These are phyloP conservation scores for Carassius carassius DNA, from an alignment of 2,113 vertebrate genomes.

Conservation along the genomic window DNA sequence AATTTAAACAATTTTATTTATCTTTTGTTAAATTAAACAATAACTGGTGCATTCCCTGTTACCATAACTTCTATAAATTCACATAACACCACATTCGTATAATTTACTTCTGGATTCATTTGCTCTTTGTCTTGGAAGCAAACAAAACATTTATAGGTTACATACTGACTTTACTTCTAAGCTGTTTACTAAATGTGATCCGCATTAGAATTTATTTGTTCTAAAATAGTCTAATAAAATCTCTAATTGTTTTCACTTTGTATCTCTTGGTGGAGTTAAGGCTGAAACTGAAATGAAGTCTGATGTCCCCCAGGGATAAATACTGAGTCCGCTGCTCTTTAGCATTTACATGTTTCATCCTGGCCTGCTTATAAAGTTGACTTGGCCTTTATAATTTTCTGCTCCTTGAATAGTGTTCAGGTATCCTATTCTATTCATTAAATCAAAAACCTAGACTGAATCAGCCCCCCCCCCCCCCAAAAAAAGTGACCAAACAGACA, in stretches of 20 bases:
- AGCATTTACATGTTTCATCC: not conserved
- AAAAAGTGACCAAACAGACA: conserved; percentile 11
- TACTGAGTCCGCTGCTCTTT: not conserved
- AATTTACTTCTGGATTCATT: not conserved
- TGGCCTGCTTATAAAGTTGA: not conserved
- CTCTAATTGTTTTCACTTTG: not conserved
- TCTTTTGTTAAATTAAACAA: not conserved
- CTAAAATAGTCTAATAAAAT: not conserved
- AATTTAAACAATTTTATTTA: no score
- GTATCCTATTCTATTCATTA: not conserved
- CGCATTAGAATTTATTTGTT: not conserved
- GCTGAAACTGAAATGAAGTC: not conserved
- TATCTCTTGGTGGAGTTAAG: not conserved
- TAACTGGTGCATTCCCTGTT: not conserved
- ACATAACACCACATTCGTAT: not conserved
- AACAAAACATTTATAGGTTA: not conserved
- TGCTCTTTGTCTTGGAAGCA: no score
- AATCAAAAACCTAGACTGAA: not conserved
- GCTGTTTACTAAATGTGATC: not conserved
- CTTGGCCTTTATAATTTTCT: not conserved
- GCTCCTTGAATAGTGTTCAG: not conserved
- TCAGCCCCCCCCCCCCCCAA: not conserved
- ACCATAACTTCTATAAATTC: not conserved
- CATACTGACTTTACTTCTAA: not conserved
- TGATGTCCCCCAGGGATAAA: not conserved